Percentiles rank a stretch among this genome's conserved stretches.
Evolutionary conservation across 2,797 vertebrate genomes (phyloP).

Genomic region (Ctenosaura bakeri): DNA sequence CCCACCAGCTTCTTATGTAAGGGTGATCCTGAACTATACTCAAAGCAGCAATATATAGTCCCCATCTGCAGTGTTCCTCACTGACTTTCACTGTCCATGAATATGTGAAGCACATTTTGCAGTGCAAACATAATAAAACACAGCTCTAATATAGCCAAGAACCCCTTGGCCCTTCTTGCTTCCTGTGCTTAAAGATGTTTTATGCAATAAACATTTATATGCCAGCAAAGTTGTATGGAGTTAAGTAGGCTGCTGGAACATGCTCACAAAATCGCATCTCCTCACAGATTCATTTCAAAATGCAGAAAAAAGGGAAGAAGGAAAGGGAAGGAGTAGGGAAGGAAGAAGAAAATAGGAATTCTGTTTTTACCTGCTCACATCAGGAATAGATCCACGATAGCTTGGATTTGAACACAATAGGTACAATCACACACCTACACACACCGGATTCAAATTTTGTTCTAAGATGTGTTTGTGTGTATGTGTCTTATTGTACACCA

Average conservation of each 20-base stretch:
- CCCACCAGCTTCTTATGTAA: background rate
- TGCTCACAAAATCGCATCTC: background rate
- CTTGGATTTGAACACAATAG: background rate
- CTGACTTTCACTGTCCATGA: background rate
- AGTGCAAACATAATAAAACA: background rate
- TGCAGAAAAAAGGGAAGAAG: background rate
- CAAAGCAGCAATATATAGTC: background rate
- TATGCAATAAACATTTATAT: slow-evolving; percentile 18
- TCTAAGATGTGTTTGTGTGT: background rate
- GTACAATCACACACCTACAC: background rate
- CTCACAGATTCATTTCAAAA: background rate
- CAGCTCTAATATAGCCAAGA: background rate
- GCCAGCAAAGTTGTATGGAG: background rate
- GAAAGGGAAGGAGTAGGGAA: background rate
- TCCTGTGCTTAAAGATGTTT: slow-evolving; percentile 21
- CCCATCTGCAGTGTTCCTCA: background rate
- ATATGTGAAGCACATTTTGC: background rate
- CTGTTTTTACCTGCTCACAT: background rate
- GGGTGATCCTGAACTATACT: background rate
- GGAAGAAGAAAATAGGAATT: background rate
- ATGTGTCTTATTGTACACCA: background rate
- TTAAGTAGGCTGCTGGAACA: background rate
- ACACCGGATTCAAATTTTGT: background rate
- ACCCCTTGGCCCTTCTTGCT: slow-evolving; percentile 5
- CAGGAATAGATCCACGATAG: background rate